Evolutionary conservation across 2,888 invertebrate genomes (phyloP), one percentile per base, ranked within the genome.

Genomic region (Eretmocerus hayati): DNA sequence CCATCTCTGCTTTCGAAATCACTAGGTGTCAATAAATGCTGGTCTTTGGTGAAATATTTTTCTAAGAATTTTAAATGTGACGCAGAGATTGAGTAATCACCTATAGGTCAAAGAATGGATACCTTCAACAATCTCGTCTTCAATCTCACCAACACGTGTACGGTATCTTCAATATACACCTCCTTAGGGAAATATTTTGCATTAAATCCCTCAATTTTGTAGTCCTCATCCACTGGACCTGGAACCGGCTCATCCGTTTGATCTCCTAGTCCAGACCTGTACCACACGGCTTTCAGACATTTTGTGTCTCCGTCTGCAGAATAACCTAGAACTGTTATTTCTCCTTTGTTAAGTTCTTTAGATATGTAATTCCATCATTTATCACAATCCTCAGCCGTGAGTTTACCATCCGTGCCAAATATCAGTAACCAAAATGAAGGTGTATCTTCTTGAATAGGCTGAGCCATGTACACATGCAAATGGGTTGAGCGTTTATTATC

Each of bases 331-430:
- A 60, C 56, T 26, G 21, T 42, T 42, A 60, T 59, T 20, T 49
- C 52, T 46, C 48, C 37, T 32, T 50, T 36, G 44, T 45, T 22
- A 20, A 56, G 49, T 32, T 52, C 19, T 37, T 42, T 26, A 37
- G 36, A 35, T 18, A 59, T 55, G 32, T 54, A 57, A 23, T 54
- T 20, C 58, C 55, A 60, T 26, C 59, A 48, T 18, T 47, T 37
- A 1, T 48, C 8, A 8, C 57, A 56, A 38, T 61, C 53, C 6
- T 57, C 48, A 39, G 42, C 41, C 21, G 46, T 53, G 50, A 62
- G 60, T 42, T 48, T 56, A 51, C 59, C 59, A 44, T 60, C 57
- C 5, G 60, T 59, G 2, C 58, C 59, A 46, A 55, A 60, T n/a
- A 59, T 20, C 21, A 42, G 46, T 11, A 8, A 60, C 42, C 58